Conservation (phyloP, 2,797 vertebrate genomes). For the Falco cherrug region DNA sequence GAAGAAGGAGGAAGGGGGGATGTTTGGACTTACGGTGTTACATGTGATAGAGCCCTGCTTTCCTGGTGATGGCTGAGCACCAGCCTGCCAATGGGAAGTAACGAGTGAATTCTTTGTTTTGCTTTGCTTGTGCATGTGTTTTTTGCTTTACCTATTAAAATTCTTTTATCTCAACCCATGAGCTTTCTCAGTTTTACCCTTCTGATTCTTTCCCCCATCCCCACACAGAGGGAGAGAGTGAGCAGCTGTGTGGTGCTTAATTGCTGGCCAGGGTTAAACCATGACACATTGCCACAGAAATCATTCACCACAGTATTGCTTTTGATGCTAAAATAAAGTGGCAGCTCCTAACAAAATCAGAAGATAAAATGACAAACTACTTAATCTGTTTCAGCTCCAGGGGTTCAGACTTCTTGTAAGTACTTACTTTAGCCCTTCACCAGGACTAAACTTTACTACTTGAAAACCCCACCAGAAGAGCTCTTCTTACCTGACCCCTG, state of each 20-base stretch:
- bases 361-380: neutral
- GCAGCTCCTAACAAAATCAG: neutral
- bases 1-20: neutral
- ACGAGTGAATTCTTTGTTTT: neutral
- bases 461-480: neutral
- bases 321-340: neutral
- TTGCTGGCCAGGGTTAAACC: neutral
- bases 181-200: neutral
- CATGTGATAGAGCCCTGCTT: neutral
- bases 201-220: neutral
- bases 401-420: neutral
- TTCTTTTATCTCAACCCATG: neutral
- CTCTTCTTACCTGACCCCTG: neutral
- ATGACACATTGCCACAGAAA: neutral
- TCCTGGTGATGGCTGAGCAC: neutral
- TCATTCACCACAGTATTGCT: neutral
- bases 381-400: neutral
- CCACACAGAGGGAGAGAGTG: accelerated
- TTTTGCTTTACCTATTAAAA: neutral
- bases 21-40: neutral
- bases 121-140: neutral
- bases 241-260: neutral
- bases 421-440: neutral
- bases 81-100: neutral
- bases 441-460: neutral